phyloP scores from a whole-genome alignment of 2,797 vertebrate species.

The Malacoraja senta region DNA sequence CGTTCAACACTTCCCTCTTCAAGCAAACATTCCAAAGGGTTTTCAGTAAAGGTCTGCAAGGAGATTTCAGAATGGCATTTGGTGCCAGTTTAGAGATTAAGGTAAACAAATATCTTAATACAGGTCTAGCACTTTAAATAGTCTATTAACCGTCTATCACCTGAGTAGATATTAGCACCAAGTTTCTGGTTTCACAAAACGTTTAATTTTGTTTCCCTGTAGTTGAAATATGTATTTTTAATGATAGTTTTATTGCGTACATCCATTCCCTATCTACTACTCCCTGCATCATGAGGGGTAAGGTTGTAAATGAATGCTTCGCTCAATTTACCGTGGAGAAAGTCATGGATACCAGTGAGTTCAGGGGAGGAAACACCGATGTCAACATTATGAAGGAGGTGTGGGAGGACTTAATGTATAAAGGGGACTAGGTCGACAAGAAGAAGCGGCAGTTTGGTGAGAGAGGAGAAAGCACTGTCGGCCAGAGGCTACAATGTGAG shows the following conservation, averaged over 20 bases:
- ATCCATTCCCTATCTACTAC: neutral
- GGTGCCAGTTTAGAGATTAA: slow-evolving; percentile 84
- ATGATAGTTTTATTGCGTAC: neutral
- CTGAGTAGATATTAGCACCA: neutral
- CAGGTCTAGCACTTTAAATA: neutral
- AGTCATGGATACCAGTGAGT: too few relatives aligned
- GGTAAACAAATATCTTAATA: slow-evolving; percentile 55
- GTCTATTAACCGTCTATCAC: neutral
- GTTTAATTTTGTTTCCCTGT: neutral
- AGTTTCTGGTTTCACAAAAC: neutral
- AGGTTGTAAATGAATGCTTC: too few relatives aligned
- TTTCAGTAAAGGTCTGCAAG: slow-evolving; percentile 83
- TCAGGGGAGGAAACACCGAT: too few relatives aligned
- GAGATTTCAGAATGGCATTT: slow-evolving; percentile 91
- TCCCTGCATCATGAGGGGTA: neutral
- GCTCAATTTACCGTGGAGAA: too few relatives aligned
- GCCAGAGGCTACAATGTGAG: too few relatives aligned
- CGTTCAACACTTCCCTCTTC: slow-evolving; percentile 95
- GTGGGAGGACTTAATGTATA: too few relatives aligned
- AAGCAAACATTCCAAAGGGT: slow-evolving; percentile 97
- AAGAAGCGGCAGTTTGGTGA: too few relatives aligned
- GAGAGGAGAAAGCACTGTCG: too few relatives aligned
- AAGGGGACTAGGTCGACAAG: too few relatives aligned
- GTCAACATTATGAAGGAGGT: too few relatives aligned
- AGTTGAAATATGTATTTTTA: neutral